phyloP scores from a whole-genome alignment of 2,113 vertebrate species.

The Platysteira castanea region DNA sequence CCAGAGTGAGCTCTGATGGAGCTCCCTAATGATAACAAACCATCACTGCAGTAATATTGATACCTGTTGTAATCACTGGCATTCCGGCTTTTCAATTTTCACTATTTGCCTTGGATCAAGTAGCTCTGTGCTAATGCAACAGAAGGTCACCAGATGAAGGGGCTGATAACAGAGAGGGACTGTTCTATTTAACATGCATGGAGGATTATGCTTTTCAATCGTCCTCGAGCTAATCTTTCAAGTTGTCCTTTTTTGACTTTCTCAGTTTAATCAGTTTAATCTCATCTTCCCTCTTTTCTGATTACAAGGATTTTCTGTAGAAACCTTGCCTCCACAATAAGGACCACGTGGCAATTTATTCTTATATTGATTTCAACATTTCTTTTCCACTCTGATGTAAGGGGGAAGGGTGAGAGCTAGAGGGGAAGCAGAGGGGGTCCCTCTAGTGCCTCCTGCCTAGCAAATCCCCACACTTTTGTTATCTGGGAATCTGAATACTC shows the following conservation, averaged over 20 bases:
- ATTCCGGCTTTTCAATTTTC: conserved; percentile 73
- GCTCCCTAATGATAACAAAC: conserved; percentile 71
- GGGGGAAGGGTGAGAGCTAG: background rate
- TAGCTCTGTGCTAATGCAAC: conserved; percentile 65
- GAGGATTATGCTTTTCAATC: conserved; percentile 66
- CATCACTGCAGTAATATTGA: conserved; percentile 68
- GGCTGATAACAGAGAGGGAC: conserved; percentile 66
- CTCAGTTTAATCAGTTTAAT: conserved; percentile 84
- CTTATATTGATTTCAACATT: conserved; percentile 74
- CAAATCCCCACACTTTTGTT: background rate
- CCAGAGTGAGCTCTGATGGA: conserved; percentile 58
- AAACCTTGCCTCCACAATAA: conserved; percentile 74
- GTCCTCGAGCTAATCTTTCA: conserved; percentile 79
- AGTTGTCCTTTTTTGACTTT: conserved; percentile 85
- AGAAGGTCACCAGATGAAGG: conserved; percentile 78
- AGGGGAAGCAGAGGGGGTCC: background rate
- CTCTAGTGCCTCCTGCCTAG: background rate
- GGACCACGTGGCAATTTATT: conserved; percentile 74
- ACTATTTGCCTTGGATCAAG: conserved; percentile 72
- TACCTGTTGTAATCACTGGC: conserved; percentile 75
- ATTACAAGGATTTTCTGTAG: conserved; percentile 80
- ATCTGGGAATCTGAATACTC: background rate
- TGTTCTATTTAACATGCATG: conserved; percentile 76
- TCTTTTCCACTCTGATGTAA: conserved; percentile 32
- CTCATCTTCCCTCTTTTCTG: conserved; percentile 80